phyloP scores from a whole-genome alignment of 2,113 vertebrate genomes.

The Formicarius rufipectus region DNA sequence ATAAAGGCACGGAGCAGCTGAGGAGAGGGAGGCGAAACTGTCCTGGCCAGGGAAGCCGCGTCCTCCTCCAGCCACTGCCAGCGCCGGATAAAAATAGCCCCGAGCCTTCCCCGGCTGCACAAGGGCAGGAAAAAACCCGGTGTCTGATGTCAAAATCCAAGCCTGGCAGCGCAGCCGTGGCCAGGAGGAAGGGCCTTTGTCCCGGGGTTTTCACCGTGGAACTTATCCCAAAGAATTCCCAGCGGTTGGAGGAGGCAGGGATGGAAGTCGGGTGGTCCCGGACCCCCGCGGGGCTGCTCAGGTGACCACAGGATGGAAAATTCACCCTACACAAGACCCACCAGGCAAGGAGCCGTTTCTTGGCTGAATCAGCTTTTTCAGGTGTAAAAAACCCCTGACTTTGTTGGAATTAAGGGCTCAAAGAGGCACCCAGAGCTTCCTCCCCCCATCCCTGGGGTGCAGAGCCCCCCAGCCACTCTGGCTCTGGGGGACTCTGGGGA shows the following conservation, averaged over 20 bases:
- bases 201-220: fast-evolving
- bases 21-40: background rate
- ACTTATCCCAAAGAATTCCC: background rate
- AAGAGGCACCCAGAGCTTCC: background rate
- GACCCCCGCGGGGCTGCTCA: background rate
- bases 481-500: background rate
- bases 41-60: background rate
- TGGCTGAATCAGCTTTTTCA: background rate
- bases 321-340: fast-evolving
- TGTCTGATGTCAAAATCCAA: slow-evolving; percentile 14
- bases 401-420: background rate
- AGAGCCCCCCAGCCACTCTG: background rate
- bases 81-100: slow-evolving; percentile 76
- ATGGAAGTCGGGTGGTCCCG: fast-evolving
- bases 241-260: fast-evolving
- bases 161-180: background rate
- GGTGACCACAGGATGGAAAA: background rate
- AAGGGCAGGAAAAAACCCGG: slow-evolving; percentile 44
- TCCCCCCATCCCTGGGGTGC: fast-evolving
- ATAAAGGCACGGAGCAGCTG: slow-evolving; percentile 58
- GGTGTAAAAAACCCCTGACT: fast-evolving
- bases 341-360: background rate
- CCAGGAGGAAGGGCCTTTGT: background rate
- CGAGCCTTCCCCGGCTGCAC: background rate
- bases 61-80: slow-evolving; percentile 44